Evolutionary conservation across 2,888 invertebrate species (phyloP), one percentile per base, ranked within the genome.

Genomic region (Leptinotarsa peninsularis): DNA sequence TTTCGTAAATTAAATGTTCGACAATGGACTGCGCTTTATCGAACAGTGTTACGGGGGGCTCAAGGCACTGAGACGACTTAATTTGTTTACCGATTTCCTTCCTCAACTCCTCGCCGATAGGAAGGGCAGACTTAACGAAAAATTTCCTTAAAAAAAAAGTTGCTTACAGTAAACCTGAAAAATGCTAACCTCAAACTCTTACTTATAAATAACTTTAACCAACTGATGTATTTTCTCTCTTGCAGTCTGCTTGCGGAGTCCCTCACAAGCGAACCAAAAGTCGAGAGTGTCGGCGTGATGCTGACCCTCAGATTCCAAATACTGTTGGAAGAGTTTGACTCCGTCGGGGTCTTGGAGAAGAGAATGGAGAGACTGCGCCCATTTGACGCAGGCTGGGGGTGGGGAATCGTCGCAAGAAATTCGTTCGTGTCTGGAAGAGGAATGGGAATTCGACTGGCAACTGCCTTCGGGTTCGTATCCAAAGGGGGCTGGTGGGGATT

Each of bases 231-330:
- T 91, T 84, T 91, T 91, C 86, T 94, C 94, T 1, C 93, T 93
- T 88, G 94, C 93, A 82, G 89, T 88, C 89, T 95, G 94, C 88
- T 94, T 94, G 83, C 94, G 94, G 83, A 96, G 92, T 72, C 96
- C 95, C 87, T 96, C 94, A 89, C 96, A 96, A 71, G 97, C 98
- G 90, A 97, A 98, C 93, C 96, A 97, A 90, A 98, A 98, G 89
- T 95, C 93, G 85, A 96, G 92, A 72, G 95, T 92, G 89, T 95
- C 94, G 82, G 94, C 93, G 89, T 94, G 93, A 85, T 92, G 91
- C 80, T 91, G 92, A 84, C 94, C 94, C 88, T 96, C 95, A 83
- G 93, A 92, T 87, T 93, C 91, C 85, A 96, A 92, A 89, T 94
- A 96, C 89, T 92, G 92, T 88, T 94, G 93, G 90, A 97, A 98